phyloP scores from a whole-genome alignment of 2,888 invertebrate species.

The Malthinus flaveolus region DNA sequence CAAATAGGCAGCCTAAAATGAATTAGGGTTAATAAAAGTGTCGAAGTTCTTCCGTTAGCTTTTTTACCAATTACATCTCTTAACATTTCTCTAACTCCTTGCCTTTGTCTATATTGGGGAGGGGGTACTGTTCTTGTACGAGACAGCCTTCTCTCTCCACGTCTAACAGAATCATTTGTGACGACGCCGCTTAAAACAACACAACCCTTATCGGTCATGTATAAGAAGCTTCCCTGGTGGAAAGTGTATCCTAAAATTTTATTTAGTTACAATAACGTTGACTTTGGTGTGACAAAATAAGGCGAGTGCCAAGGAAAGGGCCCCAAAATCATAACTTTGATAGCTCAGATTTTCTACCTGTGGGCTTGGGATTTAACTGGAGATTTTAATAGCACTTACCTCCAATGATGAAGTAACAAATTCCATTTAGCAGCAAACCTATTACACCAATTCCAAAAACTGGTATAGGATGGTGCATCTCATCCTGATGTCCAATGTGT shows the following conservation, averaged over 20 bases:
- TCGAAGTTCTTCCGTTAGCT: background rate
- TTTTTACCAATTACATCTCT: slow-evolving; percentile 63
- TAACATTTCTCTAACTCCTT: slow-evolving; percentile 63
- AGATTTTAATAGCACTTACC: slow-evolving; percentile 55
- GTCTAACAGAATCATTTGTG: slow-evolving; percentile 48
- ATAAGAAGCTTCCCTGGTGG: slow-evolving; percentile 71
- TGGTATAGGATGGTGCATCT: slow-evolving; percentile 73
- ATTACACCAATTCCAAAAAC: slow-evolving; percentile 72
- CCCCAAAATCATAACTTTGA: too few relatives aligned
- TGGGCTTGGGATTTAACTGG: too few relatives aligned
- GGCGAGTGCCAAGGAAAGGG: too few relatives aligned
- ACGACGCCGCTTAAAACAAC: slow-evolving; percentile 64
- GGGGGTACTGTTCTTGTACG: slow-evolving; percentile 48
- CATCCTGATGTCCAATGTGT: slow-evolving; percentile 72
- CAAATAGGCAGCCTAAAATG: slow-evolving; percentile 70
- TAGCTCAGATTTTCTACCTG: too few relatives aligned
- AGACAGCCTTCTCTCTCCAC: slow-evolving; percentile 56
- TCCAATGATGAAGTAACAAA: slow-evolving; percentile 81
- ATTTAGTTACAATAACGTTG: slow-evolving; percentile 5
- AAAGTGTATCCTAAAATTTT: slow-evolving; percentile 62
- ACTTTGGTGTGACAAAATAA: background rate
- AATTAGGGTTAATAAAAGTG: slow-evolving; percentile 10
- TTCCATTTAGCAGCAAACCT: slow-evolving; percentile 74
- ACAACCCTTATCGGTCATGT: slow-evolving; percentile 64
- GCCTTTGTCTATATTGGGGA: slow-evolving; percentile 54